Evolutionary conservation across 1,140 invertebrate species (phyloP).

Genomic region (Diploscapter pachys): DNA sequence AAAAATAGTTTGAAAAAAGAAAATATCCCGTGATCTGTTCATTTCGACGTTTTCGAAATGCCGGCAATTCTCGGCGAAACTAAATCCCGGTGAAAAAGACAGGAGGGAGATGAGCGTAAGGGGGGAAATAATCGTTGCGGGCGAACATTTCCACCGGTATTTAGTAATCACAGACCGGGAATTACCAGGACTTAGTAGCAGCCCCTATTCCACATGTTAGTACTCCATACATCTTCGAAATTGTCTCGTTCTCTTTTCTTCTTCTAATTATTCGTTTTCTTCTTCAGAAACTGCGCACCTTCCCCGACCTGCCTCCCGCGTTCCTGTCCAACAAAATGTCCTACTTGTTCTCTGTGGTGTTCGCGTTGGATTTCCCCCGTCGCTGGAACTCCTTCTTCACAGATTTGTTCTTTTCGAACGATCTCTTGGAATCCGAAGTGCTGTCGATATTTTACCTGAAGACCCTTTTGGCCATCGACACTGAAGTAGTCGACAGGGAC

Average conservation of each 20-base stretch:
- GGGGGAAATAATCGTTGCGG: too few species aligned
- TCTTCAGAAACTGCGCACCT: conserved; percentile 1
- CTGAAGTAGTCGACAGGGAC: conserved; percentile 40
- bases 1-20: too few species aligned
- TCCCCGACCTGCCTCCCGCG: conserved; percentile 6
- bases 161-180: too few species aligned
- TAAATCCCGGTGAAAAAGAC: too few species aligned
- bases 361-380: conserved; percentile 36
- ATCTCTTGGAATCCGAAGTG: background rate
- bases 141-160: too few species aligned
- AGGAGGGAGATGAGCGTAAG: too few species aligned
- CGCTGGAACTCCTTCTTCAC: conserved; percentile 37
- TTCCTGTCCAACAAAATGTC: conserved; percentile 41
- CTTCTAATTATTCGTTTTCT: conserved; percentile 12
- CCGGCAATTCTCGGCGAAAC: too few species aligned
- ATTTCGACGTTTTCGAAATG: too few species aligned
- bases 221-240: background rate
- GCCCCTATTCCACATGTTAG: too few species aligned
- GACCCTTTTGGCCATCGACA: conserved; percentile 37
- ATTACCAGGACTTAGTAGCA: too few species aligned
- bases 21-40: too few species aligned
- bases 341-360: conserved; percentile 39
- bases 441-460: conserved; percentile 31
- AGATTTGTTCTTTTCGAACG: conserved; percentile 20
- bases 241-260: background rate